These are phyloP conservation scores for Hestina assimilis DNA, from an alignment of 1,140 invertebrate species.

Conservation along the genomic window DNA sequence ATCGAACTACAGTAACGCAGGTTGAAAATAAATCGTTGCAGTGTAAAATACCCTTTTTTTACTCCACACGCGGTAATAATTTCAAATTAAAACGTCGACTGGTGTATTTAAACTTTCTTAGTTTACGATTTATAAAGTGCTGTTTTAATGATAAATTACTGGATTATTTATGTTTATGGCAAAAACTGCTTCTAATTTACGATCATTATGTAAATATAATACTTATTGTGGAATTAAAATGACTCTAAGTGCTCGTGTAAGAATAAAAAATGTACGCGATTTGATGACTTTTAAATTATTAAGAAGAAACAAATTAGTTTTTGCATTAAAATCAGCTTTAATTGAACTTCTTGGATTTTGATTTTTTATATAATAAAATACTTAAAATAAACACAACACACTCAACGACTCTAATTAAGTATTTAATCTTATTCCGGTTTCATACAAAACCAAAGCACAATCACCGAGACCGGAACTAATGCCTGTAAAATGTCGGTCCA, in stretches of 20 bases:
- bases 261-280: constrained; percentile 3
- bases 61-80: constrained; percentile 8
- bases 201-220: constrained; percentile 6
- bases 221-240: constrained; percentile 12
- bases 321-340: no score
- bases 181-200: constrained; percentile 13
- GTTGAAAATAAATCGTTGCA: constrained; percentile 20
- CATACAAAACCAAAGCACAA: no score
- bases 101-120: constrained; percentile 27
- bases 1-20: background rate
- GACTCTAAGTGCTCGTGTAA: constrained; percentile 4
- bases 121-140: constrained; percentile 33
- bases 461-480: no score
- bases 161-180: constrained; percentile 21
- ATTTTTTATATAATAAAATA: no score
- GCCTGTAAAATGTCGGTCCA: no score
- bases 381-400: no score
- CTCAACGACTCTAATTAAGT: no score
- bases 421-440: no score
- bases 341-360: no score
- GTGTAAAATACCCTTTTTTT: constrained; percentile 18
- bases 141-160: constrained; percentile 29
- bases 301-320: background rate
- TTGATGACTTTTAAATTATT: background rate
- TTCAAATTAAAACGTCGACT: constrained; percentile 22